Percentiles rank a stretch among this genome's conserved stretches.
Conservation (phyloP, 2,888 invertebrate species). For the Callosobruchus maculatus region DNA sequence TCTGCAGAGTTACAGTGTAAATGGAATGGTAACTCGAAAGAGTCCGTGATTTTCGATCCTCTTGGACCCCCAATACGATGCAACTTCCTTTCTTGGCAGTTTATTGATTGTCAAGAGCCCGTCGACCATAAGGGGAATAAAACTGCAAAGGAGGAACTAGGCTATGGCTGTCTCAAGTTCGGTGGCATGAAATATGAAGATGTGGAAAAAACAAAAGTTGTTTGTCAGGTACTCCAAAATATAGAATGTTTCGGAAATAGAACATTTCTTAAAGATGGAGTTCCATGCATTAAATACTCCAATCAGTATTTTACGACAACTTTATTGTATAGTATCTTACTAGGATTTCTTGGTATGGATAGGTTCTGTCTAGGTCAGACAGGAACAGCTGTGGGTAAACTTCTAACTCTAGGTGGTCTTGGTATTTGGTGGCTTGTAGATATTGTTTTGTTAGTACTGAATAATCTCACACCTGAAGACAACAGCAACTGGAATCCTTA, state of each 20-base stretch:
- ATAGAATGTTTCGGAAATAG: slow-evolving; percentile 88
- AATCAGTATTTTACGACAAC: slow-evolving; percentile 97
- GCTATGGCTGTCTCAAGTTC: slow-evolving; percentile 86
- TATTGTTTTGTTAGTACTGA: slow-evolving; percentile 89
- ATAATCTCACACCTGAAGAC: slow-evolving; percentile 92
- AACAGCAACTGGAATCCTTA: slow-evolving; percentile 98
- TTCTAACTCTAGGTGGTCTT: slow-evolving; percentile 90
- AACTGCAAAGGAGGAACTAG: slow-evolving; percentile 73
- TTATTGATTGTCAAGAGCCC: slow-evolving; percentile 85
- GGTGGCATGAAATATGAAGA: slow-evolving; percentile 89
- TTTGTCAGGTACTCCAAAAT: slow-evolving; percentile 76
- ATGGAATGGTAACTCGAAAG: background rate
- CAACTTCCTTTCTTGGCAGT: slow-evolving; percentile 76
- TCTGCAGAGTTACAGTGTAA: background rate
- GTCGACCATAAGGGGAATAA: slow-evolving; percentile 89
- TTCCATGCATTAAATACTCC: slow-evolving; percentile 89
- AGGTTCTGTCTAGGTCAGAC: slow-evolving; percentile 97
- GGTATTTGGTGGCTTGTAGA: slow-evolving; percentile 99
- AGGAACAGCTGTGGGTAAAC: slow-evolving; percentile 93
- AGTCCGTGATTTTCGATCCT: slow-evolving; percentile 53
- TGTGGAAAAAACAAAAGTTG: slow-evolving; percentile 83
- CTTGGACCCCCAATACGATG: slow-evolving; percentile 69
- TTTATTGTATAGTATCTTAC: slow-evolving; percentile 88
- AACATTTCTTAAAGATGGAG: slow-evolving; percentile 78
- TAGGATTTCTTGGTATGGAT: slow-evolving; percentile 92